Percentiles rank a stretch among this genome's conserved stretches.
Evolutionary conservation across 64 coral and sea anemone species (phyloP).

Genomic region (Stylophora pistillata): DNA sequence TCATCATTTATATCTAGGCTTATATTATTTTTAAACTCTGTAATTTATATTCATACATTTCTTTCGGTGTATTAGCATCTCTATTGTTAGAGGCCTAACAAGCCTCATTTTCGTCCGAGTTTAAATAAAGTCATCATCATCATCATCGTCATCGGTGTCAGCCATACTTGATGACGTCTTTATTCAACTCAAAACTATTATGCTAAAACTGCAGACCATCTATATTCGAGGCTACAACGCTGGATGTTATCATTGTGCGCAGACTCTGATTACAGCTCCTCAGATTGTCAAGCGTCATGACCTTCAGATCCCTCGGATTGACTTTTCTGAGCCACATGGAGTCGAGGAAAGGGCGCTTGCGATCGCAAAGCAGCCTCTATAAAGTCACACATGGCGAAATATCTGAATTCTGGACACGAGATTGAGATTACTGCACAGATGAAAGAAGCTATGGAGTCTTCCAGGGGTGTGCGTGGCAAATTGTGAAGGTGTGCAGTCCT

Average conservation of each 20-base stretch:
- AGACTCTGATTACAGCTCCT: conserved; percentile 15
- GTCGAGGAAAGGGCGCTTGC: conserved; percentile 21
- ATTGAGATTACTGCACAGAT: conserved; percentile 23
- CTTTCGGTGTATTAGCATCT: too few species aligned
- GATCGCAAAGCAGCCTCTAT: conserved; percentile 11
- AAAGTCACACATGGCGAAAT: conserved; percentile 21
- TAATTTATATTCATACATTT: too few species aligned
- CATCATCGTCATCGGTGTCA: too few species aligned
- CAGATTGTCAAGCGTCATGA: conserved; percentile 18
- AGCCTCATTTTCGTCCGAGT: too few species aligned
- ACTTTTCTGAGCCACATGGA: conserved; percentile 24
- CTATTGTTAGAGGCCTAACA: too few species aligned
- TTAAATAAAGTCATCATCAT: too few species aligned
- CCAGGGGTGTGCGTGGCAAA: neutral
- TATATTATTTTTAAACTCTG: too few species aligned
- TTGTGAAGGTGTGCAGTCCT: conserved; percentile 16
- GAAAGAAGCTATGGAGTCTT: conserved; percentile 23
- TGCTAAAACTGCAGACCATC: conserved; percentile 6
- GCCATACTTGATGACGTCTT: conserved; percentile 13
- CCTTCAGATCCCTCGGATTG: conserved; percentile 26
- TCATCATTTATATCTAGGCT: too few species aligned
- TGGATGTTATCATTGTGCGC: conserved; percentile 16
- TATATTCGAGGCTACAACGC: conserved; percentile 15
- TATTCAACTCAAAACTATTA: conserved; percentile 4
- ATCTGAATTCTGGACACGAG: conserved; percentile 20